phyloP scores from a whole-genome alignment of 2,113 vertebrate genomes.

The Speoplatyrhinus poulsoni region DNA sequence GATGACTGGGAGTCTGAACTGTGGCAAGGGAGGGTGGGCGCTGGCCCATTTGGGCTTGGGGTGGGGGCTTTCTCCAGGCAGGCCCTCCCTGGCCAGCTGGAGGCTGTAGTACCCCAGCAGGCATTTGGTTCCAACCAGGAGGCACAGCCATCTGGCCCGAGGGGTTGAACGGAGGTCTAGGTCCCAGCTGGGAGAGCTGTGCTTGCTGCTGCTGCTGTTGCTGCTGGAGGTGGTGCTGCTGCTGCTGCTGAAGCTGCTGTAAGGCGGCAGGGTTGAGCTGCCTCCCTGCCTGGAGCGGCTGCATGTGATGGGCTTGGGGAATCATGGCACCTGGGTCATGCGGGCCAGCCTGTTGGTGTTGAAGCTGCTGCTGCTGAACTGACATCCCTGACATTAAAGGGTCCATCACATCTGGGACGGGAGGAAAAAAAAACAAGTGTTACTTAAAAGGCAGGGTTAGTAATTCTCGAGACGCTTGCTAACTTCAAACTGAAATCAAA shows the following conservation, averaged over 20 bases:
- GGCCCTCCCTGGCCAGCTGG: slow-evolving; percentile 84
- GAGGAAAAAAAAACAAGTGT: slow-evolving; percentile 13
- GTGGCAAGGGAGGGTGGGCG: slow-evolving; percentile 90
- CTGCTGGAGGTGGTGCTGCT: slow-evolving; percentile 63
- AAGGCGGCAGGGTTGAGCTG: slow-evolving; percentile 88
- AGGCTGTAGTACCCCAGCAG: slow-evolving; percentile 88
- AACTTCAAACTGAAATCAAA: no score
- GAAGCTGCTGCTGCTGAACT: slow-evolving; percentile 80
- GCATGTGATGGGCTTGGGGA: slow-evolving; percentile 91
- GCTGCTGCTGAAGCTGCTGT: slow-evolving; percentile 88
- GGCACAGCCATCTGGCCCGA: slow-evolving; percentile 89
- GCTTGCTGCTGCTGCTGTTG: slow-evolving; percentile 75
- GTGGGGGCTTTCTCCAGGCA: slow-evolving; percentile 90
- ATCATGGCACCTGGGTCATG: slow-evolving; percentile 86
- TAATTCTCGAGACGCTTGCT: no score
- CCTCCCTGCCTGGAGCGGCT: slow-evolving; percentile 84
- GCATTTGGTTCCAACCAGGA: slow-evolving; percentile 93
- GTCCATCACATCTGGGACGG: slow-evolving; percentile 86
- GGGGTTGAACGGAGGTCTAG: slow-evolving; percentile 88
- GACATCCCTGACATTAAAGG: slow-evolving; percentile 89
- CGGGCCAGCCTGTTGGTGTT: slow-evolving; percentile 81
- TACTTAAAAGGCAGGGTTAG: neutral
- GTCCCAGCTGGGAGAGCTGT: slow-evolving; percentile 76
- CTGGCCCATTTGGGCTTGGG: slow-evolving; percentile 84
- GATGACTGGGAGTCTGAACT: slow-evolving; percentile 94